phyloP scores from a whole-genome alignment of 1,140 invertebrate species.

The Drosophila sturtevanti region DNA sequence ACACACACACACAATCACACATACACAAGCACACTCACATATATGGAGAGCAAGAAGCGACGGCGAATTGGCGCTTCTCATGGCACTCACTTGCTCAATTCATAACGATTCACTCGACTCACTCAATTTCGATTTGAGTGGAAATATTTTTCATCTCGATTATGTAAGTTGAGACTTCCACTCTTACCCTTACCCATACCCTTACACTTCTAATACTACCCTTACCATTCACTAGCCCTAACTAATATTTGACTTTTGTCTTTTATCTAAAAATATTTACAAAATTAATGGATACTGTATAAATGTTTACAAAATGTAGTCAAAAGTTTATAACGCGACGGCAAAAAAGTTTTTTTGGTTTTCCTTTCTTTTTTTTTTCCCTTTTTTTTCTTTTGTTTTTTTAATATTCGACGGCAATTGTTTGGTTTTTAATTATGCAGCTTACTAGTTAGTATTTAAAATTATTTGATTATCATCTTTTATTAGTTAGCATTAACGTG shows the following conservation, averaged over 20 bases:
- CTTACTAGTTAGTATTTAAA: not conserved
- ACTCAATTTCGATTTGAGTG: constrained; percentile 52
- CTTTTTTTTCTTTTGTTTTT: too few species aligned
- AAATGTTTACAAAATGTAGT: not conserved
- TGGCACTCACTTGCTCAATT: not conserved
- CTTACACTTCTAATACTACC: not conserved
- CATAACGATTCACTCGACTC: constrained; percentile 2
- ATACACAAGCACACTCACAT: not conserved
- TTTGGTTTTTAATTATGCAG: not conserved
- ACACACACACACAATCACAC: not conserved
- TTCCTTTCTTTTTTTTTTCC: too few species aligned
- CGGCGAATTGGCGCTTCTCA: not conserved
- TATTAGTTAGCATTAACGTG: not conserved
- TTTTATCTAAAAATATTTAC: not conserved
- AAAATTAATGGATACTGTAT: not conserved
- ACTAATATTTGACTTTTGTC: not conserved
- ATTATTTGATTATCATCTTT: not conserved
- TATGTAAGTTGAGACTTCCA: constrained; percentile 60
- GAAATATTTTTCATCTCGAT: constrained; percentile 42
- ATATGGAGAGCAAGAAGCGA: not conserved
- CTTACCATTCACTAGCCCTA: too few species aligned
- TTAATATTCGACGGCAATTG: not conserved
- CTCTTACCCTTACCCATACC: not conserved
- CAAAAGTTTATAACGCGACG: not conserved
- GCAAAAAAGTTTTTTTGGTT: not conserved